A percentile compares a stretch with the other conserved stretches of the same genome.
Conservation (phyloP, 2,888 invertebrate species). For the Lepeophtheirus nordmannii region DNA sequence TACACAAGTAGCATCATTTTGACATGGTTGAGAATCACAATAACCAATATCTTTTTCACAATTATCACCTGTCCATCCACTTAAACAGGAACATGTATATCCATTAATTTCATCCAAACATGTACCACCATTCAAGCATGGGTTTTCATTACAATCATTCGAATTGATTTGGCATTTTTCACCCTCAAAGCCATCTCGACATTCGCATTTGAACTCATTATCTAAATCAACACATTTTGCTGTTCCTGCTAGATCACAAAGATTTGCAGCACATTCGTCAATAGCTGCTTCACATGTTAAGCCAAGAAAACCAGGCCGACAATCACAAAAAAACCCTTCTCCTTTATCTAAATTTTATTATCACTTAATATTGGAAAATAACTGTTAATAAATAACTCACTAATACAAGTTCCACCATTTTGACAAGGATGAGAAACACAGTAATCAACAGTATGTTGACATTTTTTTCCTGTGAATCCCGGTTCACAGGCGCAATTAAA, state of each 20-base stretch:
- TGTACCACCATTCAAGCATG: slow-evolving; percentile 73
- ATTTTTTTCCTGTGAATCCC: slow-evolving; percentile 82
- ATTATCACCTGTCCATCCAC: slow-evolving; percentile 70
- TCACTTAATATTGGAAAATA: not conserved
- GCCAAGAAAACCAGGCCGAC: slow-evolving; percentile 66
- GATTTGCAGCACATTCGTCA: slow-evolving; percentile 77
- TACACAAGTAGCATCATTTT: slow-evolving; percentile 79
- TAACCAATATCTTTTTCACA: slow-evolving; percentile 76
- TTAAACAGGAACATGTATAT: slow-evolving; percentile 62
- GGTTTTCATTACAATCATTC: slow-evolving; percentile 66
- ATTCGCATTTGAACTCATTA: slow-evolving; percentile 62
- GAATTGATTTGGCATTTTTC: slow-evolving; percentile 65
- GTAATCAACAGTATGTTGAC: slow-evolving; percentile 83
- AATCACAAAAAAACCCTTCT: slow-evolving; percentile 60
- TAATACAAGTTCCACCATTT: slow-evolving; percentile 23
- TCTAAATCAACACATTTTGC: slow-evolving; percentile 67
- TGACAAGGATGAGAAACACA: slow-evolving; percentile 39
- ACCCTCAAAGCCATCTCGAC: slow-evolving; percentile 74
- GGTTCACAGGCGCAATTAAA: slow-evolving; percentile 76
- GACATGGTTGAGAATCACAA: slow-evolving; percentile 70
- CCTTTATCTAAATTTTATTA: not conserved
- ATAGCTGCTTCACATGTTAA: slow-evolving; percentile 85
- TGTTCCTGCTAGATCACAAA: slow-evolving; percentile 76
- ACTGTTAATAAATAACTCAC: slow-evolving; percentile 1
- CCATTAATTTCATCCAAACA: slow-evolving; percentile 71